A percentile compares a stretch with the other conserved stretches of the same genome.
phyloP scores from a whole-genome alignment of 2,113 vertebrate genomes.

The Zapus hudsonius region DNA sequence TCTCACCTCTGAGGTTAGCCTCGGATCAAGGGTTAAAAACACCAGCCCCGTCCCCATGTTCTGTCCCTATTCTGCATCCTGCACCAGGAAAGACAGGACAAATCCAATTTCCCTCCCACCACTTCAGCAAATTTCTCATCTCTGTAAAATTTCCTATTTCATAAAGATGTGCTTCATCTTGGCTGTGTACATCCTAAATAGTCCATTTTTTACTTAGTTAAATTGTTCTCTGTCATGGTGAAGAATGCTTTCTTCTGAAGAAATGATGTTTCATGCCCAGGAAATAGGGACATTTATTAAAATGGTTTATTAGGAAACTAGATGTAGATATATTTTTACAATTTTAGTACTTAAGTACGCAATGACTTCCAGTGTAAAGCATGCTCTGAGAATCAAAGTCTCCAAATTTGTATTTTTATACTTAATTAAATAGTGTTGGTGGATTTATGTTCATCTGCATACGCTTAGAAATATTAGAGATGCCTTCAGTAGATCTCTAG shows the following conservation, averaged over 20 bases:
- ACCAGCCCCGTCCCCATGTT: neutral
- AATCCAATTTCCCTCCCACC: slow-evolving; percentile 68
- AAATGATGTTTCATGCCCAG: slow-evolving; percentile 54
- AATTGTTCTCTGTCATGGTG: slow-evolving; percentile 74
- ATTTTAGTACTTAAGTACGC: slow-evolving; percentile 46
- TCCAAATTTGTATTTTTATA: slow-evolving; percentile 24
- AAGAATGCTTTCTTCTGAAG: slow-evolving; percentile 69
- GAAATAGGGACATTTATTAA: slow-evolving; percentile 69
- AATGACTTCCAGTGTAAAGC: slow-evolving; percentile 34
- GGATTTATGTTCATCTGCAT: neutral
- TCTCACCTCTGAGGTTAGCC: neutral
- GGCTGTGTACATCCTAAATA: slow-evolving; percentile 61
- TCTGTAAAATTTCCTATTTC: slow-evolving; percentile 68
- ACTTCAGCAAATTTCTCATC: slow-evolving; percentile 73
- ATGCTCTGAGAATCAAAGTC: neutral
- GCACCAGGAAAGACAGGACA: neutral
- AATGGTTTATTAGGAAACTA: slow-evolving; percentile 54
- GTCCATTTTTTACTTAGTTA: slow-evolving; percentile 75
- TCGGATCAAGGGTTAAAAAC: neutral
- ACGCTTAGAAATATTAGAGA: slow-evolving; percentile 17
- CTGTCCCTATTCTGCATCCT: neutral
- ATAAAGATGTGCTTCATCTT: slow-evolving; percentile 70
- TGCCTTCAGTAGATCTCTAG: neutral
- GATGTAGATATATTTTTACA: slow-evolving; percentile 49
- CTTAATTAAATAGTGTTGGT: slow-evolving; percentile 24